Conservation (phyloP, 2,113 vertebrate species). For the Pseudopipra pipra region DNA sequence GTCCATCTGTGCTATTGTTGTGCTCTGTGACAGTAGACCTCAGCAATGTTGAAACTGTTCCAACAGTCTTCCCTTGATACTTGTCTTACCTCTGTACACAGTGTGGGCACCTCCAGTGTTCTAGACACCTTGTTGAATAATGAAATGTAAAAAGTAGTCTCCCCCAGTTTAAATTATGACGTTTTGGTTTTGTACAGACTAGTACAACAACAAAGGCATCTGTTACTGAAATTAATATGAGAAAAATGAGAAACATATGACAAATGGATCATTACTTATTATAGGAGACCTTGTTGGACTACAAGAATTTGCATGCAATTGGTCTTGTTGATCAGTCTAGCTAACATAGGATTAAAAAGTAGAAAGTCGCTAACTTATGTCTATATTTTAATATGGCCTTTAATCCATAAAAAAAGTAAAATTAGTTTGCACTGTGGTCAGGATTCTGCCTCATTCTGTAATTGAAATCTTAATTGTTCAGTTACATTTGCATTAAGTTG, state of each 20-base stretch:
- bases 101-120: background rate
- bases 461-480: background rate
- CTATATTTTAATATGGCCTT: background rate
- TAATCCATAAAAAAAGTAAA: background rate
- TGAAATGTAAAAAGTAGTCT: background rate
- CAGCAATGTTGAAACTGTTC: background rate
- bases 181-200: background rate
- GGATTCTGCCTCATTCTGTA: background rate
- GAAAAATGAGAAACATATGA: background rate
- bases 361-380: background rate
- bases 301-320: background rate
- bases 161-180: background rate
- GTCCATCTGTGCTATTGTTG: background rate
- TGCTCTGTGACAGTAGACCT: background rate
- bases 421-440: background rate
- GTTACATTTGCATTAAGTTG: background rate
- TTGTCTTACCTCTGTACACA: background rate
- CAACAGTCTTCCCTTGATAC: background rate
- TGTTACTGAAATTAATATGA: background rate
- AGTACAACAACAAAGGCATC: background rate
- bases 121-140: background rate
- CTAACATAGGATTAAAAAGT: background rate
- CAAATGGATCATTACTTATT: background rate
- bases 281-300: background rate
- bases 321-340: background rate